phyloP scores from a whole-genome alignment of 2,113 vertebrate species.

The Zeus faber region DNA sequence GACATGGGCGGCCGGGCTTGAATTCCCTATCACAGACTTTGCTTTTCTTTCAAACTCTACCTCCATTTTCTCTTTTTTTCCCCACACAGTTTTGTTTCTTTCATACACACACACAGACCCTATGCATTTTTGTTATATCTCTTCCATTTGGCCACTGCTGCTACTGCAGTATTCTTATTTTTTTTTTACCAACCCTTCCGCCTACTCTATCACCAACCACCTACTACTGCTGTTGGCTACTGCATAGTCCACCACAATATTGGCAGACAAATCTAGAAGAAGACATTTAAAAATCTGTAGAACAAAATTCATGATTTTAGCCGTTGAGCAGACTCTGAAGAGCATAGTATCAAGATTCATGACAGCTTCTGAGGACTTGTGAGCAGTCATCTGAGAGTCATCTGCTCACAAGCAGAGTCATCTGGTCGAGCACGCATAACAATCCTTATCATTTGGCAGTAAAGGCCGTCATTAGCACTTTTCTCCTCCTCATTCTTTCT shows the following conservation, averaged over 20 bases:
- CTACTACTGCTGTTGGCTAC: slow-evolving; percentile 47
- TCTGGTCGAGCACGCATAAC: too few relatives aligned
- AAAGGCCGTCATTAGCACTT: neutral
- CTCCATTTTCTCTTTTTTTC: slow-evolving; percentile 50
- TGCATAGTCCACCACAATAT: slow-evolving; percentile 38
- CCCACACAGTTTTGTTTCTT: too few relatives aligned
- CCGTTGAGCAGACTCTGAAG: too few relatives aligned
- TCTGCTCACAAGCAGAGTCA: too few relatives aligned
- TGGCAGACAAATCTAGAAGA: slow-evolving; percentile 10
- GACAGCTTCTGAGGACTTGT: too few relatives aligned
- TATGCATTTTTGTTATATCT: slow-evolving; percentile 43
- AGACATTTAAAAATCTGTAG: neutral
- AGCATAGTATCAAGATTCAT: too few relatives aligned
- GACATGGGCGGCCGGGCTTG: too few relatives aligned
- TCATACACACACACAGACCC: slow-evolving; percentile 30
- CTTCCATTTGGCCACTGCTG: slow-evolving; percentile 30
- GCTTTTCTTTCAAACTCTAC: too few relatives aligned
- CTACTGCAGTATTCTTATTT: slow-evolving; percentile 35
- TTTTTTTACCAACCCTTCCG: slow-evolving; percentile 34
- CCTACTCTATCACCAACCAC: slow-evolving; percentile 52
- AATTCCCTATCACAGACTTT: too few relatives aligned
- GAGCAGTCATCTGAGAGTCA: too few relatives aligned
- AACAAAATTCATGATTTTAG: too few relatives aligned
- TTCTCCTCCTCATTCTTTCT: slow-evolving; percentile 29
- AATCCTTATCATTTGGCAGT: neutral